phyloP scores from a whole-genome alignment of 2,797 vertebrate genomes.

The Thripadectes ignobilis region DNA sequence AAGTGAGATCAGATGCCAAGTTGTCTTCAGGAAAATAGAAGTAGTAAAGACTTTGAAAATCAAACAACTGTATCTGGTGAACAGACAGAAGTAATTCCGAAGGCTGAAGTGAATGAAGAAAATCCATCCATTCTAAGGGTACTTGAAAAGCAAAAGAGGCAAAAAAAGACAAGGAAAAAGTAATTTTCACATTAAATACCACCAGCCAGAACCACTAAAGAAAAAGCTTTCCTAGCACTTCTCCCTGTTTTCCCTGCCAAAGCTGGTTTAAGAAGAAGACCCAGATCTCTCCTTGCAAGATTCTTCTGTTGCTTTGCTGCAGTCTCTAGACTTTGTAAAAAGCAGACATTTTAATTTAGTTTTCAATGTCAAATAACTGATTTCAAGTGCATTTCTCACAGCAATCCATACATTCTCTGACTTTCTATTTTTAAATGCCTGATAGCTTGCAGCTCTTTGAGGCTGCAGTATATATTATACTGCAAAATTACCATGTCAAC shows the following conservation, averaged over 20 bases:
- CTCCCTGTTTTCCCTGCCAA: background rate
- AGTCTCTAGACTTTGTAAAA: background rate
- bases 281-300: background rate
- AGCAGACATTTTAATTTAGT: conserved; percentile 6
- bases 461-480: conserved; percentile 7
- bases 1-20: background rate
- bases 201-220: background rate
- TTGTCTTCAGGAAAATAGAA: background rate
- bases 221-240: background rate
- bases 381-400: conserved; percentile 28
- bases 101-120: background rate
- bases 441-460: background rate
- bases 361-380: conserved; percentile 39
- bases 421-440: background rate
- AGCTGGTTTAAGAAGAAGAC: background rate
- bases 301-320: background rate
- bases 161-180: background rate
- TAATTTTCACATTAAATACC: background rate
- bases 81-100: background rate
- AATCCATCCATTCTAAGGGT: background rate
- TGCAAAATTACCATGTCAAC: conserved; percentile 48
- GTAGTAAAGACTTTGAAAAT: background rate
- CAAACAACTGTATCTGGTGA: background rate
- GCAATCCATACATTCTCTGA: background rate
- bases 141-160: background rate